Evolutionary conservation across 2,888 invertebrate genomes (phyloP).

Genomic region (Myopa testacea): DNA sequence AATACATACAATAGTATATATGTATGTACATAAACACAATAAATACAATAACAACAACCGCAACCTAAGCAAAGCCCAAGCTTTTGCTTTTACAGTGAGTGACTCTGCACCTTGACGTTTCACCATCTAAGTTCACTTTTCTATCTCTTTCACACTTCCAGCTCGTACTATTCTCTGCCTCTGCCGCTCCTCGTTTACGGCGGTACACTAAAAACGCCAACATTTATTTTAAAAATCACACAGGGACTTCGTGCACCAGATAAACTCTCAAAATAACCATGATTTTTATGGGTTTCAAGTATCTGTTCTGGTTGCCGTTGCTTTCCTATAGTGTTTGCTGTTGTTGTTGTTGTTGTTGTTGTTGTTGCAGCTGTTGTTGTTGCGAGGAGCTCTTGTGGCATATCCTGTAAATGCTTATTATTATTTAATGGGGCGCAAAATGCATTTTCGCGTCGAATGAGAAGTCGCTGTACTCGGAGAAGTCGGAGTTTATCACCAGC

Average conservation of each 20-base stretch:
- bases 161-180: background rate
- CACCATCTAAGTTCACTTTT: background rate
- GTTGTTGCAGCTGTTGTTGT: slow-evolving; percentile 20
- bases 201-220: background rate
- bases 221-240: slow-evolving; percentile 60
- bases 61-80: background rate
- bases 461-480: background rate
- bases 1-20: background rate
- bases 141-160: background rate
- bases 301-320: slow-evolving; percentile 34
- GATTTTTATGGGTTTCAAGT: slow-evolving; percentile 61
- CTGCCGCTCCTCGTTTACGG: background rate
- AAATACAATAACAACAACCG: background rate
- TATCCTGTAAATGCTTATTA: slow-evolving; percentile 57
- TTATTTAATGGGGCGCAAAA: slow-evolving; percentile 65
- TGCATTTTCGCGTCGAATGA: slow-evolving; percentile 56
- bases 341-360: slow-evolving; percentile 24
- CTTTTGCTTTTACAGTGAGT: background rate
- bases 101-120: background rate
- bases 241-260: slow-evolving; percentile 53
- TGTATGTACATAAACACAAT: too few species aligned
- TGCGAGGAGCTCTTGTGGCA: slow-evolving; percentile 35
- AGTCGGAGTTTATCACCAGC: slow-evolving; percentile 19
- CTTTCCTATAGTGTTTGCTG: background rate
- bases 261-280: slow-evolving; percentile 43